These are phyloP conservation scores for Prionailurus bengalensis DNA, from an alignment of 2,113 vertebrate species.

Conservation along the genomic window DNA sequence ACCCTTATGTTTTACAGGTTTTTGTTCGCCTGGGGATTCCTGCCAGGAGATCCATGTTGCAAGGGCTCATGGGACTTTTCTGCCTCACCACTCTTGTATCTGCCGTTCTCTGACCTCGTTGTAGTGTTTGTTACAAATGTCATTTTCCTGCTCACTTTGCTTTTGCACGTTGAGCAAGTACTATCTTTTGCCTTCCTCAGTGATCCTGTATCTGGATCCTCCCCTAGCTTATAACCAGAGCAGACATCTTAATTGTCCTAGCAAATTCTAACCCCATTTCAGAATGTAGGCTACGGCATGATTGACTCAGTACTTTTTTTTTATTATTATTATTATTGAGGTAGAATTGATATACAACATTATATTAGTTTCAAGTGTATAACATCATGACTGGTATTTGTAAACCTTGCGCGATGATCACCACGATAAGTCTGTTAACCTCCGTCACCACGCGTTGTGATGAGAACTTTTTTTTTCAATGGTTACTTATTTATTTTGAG, in stretches of 20 bases:
- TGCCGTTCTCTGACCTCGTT: neutral
- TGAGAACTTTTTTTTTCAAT: neutral
- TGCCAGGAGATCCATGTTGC: neutral
- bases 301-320: neutral
- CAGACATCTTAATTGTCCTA: slow-evolving; percentile 28
- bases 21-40: neutral
- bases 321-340: neutral
- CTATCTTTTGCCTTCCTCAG: neutral
- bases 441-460: neutral
- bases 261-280: slow-evolving; percentile 12
- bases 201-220: neutral
- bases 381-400: neutral
- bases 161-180: neutral
- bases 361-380: neutral
- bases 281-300: neutral
- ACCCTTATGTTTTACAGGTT: neutral
- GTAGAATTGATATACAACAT: neutral
- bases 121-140: neutral
- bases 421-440: neutral
- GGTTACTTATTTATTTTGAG: no score
- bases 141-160: slow-evolving; percentile 33
- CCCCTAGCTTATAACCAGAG: neutral
- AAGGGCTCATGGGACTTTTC: neutral
- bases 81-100: neutral
- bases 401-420: neutral